Evolutionary conservation across 2,888 invertebrate genomes (phyloP).

Genomic region (Cinara cedri): DNA sequence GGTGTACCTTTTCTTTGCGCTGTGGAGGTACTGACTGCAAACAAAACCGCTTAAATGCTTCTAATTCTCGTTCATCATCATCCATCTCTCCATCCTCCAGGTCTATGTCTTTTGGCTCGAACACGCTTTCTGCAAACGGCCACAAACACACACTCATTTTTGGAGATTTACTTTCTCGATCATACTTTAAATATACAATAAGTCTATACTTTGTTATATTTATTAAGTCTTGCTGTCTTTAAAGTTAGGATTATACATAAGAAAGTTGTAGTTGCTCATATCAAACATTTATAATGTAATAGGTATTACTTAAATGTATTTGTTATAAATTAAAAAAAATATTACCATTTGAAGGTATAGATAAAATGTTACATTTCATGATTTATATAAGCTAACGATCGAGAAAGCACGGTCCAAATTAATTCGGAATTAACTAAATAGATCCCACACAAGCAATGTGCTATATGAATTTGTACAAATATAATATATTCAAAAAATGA

Average conservation of each 20-base stretch:
- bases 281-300: not conserved
- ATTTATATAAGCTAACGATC: conserved; percentile 45
- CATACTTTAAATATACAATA: conserved; percentile 33
- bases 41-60: conserved; percentile 86
- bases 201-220: conserved; percentile 13
- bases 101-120: conserved; percentile 74
- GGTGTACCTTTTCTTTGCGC: conserved; percentile 77
- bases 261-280: conserved; percentile 7
- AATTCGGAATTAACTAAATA: conserved; percentile 41
- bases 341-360: conserved; percentile 3
- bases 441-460: conserved; percentile 53
- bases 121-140: conserved; percentile 56
- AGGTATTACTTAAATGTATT: not conserved
- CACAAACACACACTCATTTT: conserved; percentile 55
- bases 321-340: conserved; percentile 13
- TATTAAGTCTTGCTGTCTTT: conserved; percentile 24
- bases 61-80: conserved; percentile 80
- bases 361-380: conserved; percentile 11
- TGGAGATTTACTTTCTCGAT: conserved; percentile 54
- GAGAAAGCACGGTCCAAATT: conserved; percentile 51
- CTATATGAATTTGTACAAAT: conserved; percentile 34
- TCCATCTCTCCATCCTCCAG: conserved; percentile 80
- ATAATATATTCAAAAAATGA: conserved; percentile 34
- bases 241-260: not conserved
- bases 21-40: conserved; percentile 81